These are phyloP conservation scores for Siniperca knerii DNA, from an alignment of 2,113 vertebrate species.

Conservation along the genomic window DNA sequence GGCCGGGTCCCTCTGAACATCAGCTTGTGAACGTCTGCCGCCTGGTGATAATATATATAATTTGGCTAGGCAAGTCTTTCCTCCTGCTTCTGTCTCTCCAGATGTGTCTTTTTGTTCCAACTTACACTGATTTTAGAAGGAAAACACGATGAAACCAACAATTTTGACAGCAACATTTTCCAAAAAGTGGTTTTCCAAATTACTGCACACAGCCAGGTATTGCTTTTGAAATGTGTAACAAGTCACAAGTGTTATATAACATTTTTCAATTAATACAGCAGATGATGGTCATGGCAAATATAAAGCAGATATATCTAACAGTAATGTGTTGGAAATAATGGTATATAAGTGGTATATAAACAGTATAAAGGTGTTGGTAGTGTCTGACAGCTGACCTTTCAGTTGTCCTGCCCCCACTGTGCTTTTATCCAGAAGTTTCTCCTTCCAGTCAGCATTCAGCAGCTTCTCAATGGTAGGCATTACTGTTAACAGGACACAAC, in stretches of 20 bases:
- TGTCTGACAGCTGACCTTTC: conserved; percentile 87
- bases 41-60: not conserved
- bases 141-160: not conserved
- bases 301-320: not conserved
- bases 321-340: not conserved
- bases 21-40: not conserved
- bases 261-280: not conserved
- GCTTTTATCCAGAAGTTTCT: conserved; percentile 89
- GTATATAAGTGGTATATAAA: not conserved
- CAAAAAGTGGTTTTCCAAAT: not conserved
- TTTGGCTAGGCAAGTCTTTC: not conserved
- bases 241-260: not conserved
- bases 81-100: not conserved
- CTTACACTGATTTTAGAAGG: not conserved
- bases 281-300: not conserved
- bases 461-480: conserved; percentile 96
- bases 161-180: not conserved
- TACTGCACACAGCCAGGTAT: not conserved
- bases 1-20: not conserved
- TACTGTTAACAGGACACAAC: conserved; percentile 82
- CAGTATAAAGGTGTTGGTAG: conserved; percentile 13
- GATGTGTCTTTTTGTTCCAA: not conserved
- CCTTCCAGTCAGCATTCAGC: conserved; percentile 93
- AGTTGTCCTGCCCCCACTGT: conserved; percentile 86
- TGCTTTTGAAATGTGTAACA: not conserved